Conservation (phyloP, 2,113 vertebrate species). For the Oenanthe oenanthe region DNA sequence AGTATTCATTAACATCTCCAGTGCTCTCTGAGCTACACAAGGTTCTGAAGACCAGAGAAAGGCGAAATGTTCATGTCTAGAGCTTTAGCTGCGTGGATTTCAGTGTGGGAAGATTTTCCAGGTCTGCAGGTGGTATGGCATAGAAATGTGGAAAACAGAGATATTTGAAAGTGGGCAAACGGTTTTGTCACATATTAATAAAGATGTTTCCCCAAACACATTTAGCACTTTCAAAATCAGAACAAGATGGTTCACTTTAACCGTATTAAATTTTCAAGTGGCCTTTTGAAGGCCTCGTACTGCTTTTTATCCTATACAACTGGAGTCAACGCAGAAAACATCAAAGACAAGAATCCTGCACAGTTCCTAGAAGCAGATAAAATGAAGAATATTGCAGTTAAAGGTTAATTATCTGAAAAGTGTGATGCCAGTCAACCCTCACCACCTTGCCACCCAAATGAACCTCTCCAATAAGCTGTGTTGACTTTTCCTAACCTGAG, state of each 20-base stretch:
- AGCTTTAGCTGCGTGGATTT: not conserved
- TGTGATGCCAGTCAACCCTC: not conserved
- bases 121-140: not conserved
- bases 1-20: not conserved
- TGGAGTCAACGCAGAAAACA: not conserved
- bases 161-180: conserved; percentile 6
- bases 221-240: not conserved
- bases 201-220: not conserved
- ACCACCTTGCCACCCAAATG: not conserved
- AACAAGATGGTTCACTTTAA: not conserved
- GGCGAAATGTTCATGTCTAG: not conserved
- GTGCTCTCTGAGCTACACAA: not conserved
- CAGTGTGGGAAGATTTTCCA: not conserved
- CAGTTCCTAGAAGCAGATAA: not conserved
- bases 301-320: not conserved
- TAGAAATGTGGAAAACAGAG: not conserved
- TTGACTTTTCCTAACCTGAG: not conserved
- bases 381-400: not conserved
- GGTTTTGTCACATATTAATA: not conserved
- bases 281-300: not conserved
- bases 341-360: not conserved
- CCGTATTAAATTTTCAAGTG: not conserved
- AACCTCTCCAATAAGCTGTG: not conserved
- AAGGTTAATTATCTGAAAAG: not conserved
- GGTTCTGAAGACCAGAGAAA: not conserved